phyloP scores from a whole-genome alignment of 2,113 vertebrate genomes.

The Megaceryle maxima region DNA sequence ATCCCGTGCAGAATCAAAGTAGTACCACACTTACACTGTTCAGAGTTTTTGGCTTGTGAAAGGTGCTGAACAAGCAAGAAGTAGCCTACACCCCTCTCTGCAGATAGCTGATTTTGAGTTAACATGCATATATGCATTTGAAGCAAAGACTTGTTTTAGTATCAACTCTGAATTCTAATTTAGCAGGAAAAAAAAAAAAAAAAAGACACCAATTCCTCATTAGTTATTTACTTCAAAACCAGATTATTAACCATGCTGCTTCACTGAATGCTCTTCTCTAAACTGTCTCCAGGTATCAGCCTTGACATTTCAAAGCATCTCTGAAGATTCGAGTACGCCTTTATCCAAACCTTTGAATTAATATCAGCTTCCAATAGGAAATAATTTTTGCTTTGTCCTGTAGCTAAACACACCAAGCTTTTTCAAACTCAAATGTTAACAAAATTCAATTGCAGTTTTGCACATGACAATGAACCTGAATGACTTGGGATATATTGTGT shows the following conservation, averaged over 20 bases:
- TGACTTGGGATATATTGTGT: not conserved
- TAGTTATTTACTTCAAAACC: not conserved
- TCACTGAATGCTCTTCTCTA: accelerated
- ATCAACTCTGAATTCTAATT: not conserved
- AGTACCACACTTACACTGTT: not conserved
- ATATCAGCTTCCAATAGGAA: not conserved
- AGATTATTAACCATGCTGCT: not conserved
- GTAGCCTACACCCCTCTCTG: not conserved
- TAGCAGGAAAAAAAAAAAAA: not conserved
- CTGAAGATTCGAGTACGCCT: not conserved
- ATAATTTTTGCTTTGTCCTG: not conserved
- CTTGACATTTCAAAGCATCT: not conserved
- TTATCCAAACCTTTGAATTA: not conserved
- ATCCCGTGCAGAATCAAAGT: not conserved
- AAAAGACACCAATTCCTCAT: not conserved
- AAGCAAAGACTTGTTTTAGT: not conserved
- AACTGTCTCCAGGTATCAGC: not conserved
- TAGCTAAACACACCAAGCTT: not conserved
- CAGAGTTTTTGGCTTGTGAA: not conserved
- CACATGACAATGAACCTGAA: not conserved
- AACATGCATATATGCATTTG: not conserved
- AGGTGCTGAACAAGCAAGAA: not conserved
- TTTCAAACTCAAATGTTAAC: not conserved
- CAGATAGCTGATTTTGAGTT: not conserved
- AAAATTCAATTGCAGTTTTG: not conserved